Conservation (phyloP, 2,113 vertebrate species). For the Ceyx margarethae region DNA sequence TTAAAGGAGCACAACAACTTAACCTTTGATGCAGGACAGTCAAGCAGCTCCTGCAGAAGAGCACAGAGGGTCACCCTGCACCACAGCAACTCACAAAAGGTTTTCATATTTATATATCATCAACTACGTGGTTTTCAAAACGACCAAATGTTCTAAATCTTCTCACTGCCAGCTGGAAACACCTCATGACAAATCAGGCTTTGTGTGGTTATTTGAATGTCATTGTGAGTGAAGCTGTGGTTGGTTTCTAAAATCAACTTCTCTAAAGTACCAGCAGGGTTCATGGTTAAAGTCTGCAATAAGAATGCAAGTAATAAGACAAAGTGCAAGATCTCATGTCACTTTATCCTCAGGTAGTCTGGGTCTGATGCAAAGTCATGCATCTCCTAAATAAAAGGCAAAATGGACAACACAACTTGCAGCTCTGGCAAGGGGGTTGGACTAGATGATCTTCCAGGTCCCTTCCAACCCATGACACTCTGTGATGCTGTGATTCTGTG, state of each 20-base stretch:
- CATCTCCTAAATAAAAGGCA: not conserved
- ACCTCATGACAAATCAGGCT: not conserved
- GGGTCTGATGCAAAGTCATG: not conserved
- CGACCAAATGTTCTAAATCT: not conserved
- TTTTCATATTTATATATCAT: not conserved
- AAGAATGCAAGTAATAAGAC: not conserved
- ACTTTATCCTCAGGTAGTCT: not conserved
- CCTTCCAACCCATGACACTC: too few relatives aligned
- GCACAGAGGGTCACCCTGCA: not conserved
- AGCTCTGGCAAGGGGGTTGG: not conserved
- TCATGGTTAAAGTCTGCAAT: not conserved
- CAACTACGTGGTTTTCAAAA: not conserved
- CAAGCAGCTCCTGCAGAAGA: not conserved
- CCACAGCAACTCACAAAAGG: not conserved
- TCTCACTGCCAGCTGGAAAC: not conserved
- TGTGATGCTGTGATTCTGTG: too few relatives aligned
- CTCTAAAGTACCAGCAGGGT: not conserved
- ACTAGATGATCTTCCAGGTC: too few relatives aligned
- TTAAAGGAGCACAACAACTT: not conserved
- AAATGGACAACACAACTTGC: not conserved
- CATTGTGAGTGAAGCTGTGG: not conserved
- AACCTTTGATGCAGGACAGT: not conserved
- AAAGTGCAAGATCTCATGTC: not conserved
- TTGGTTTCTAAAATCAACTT: not conserved
- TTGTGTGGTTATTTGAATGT: not conserved